Percentiles rank a stretch among this genome's conserved stretches.
Conservation (phyloP, 1,140 invertebrate species). For the Hycleus cichorii region DNA sequence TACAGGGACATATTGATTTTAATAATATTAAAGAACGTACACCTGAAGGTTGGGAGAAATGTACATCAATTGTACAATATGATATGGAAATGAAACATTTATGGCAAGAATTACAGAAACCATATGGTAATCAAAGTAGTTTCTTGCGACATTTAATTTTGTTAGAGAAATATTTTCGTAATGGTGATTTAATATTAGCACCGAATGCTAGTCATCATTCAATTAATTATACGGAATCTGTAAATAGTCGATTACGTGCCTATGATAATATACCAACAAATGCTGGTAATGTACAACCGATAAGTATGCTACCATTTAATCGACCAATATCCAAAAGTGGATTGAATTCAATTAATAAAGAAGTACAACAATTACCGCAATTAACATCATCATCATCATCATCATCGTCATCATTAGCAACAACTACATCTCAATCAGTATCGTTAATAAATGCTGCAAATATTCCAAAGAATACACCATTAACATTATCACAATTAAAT, state of each 20-base stretch:
- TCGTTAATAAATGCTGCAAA: slow-evolving; percentile 21
- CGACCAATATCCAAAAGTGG: slow-evolving; percentile 26
- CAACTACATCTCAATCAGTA: neutral
- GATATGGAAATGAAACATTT: slow-evolving; percentile 70
- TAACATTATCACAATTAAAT: slow-evolving; percentile 37
- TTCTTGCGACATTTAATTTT: slow-evolving; percentile 73
- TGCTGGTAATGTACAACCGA: slow-evolving; percentile 29
- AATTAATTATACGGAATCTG: slow-evolving; percentile 67
- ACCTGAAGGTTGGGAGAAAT: slow-evolving; percentile 75
- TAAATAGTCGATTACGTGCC: slow-evolving; percentile 66
- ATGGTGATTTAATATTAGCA: slow-evolving; percentile 65
- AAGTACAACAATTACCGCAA: neutral
- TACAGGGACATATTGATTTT: slow-evolving; percentile 66
- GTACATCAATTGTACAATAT: slow-evolving; percentile 68
- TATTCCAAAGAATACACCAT: slow-evolving; percentile 34
- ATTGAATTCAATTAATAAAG: neutral
- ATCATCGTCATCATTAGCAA: neutral
- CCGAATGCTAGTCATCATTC: slow-evolving; percentile 65
- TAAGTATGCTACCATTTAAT: slow-evolving; percentile 35
- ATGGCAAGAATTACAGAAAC: slow-evolving; percentile 73
- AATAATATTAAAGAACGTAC: slow-evolving; percentile 55
- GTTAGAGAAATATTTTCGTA: slow-evolving; percentile 71
- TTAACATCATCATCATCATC: neutral
- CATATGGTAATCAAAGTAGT: slow-evolving; percentile 76
- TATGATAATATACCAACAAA: slow-evolving; percentile 55